A percentile compares a stretch with the other conserved stretches of the same genome.
Evolutionary conservation across 2,797 vertebrate genomes (phyloP).

Genomic region (Phylloscopus collybita): DNA sequence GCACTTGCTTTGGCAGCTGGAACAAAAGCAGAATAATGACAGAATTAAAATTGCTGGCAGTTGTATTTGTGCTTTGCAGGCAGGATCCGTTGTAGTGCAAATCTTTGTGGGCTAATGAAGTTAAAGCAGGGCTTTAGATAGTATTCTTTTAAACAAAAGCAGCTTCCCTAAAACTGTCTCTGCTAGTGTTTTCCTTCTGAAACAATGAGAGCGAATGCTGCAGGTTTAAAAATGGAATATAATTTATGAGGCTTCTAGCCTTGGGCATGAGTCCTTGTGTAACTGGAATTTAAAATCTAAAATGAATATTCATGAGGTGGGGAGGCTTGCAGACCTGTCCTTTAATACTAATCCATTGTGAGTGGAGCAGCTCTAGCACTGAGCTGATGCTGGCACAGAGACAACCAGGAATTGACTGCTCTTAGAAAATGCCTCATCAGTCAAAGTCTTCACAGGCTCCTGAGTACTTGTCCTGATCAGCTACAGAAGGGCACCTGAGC

Average conservation of each 20-base stretch:
- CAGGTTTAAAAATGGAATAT: conserved; percentile 35
- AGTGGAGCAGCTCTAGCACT: conserved; percentile 45
- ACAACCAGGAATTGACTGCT: background rate
- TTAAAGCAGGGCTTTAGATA: conserved; percentile 9
- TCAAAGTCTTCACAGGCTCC: background rate
- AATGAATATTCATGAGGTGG: conserved; percentile 62
- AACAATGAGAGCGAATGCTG: background rate
- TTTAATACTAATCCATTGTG: conserved; percentile 68
- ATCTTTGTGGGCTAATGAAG: conserved; percentile 7
- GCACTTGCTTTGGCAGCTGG: background rate
- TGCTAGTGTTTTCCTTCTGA: background rate
- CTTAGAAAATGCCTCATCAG: conserved; percentile 1
- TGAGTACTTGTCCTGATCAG: background rate
- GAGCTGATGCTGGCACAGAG: conserved; percentile 14
- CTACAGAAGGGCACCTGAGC: background rate
- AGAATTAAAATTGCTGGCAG: conserved; percentile 22
- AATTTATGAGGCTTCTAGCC: background rate
- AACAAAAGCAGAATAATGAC: conserved; percentile 6
- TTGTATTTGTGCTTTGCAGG: conserved; percentile 5
- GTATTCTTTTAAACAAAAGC: background rate
- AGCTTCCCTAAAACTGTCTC: background rate
- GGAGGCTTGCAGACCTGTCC: conserved; percentile 40
- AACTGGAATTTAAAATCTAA: background rate
- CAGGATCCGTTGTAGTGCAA: background rate
- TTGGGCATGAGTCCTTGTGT: background rate